phyloP scores from a whole-genome alignment of 2,113 vertebrate genomes.

The Trachemys scripta region DNA sequence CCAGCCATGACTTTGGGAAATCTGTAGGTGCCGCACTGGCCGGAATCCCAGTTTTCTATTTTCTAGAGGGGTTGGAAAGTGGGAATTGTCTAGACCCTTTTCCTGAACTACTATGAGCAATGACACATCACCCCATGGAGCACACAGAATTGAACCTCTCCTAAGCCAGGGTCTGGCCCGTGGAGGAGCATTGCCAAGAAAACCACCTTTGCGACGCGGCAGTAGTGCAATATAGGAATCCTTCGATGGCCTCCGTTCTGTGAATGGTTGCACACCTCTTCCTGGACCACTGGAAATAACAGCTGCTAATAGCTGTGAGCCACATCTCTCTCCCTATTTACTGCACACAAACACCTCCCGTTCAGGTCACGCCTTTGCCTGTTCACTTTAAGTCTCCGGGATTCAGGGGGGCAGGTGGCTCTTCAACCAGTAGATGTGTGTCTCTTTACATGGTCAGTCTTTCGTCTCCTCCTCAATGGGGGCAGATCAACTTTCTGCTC shows the following conservation, averaged over 20 bases:
- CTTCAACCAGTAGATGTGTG: neutral
- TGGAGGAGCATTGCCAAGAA: neutral
- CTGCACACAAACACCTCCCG: accelerated
- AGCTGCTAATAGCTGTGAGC: neutral
- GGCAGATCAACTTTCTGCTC: slow-evolving; percentile 14
- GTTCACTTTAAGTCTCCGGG: neutral
- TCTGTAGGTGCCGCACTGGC: neutral
- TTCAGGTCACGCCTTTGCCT: neutral
- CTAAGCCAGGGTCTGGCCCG: neutral
- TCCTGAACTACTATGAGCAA: neutral
- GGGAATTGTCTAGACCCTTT: neutral
- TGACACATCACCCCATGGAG: neutral
- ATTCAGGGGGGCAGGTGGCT: neutral
- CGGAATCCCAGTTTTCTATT: neutral
- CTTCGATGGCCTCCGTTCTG: neutral
- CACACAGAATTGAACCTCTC: neutral
- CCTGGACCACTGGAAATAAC: neutral
- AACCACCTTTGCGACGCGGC: neutral
- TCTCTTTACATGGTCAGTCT: neutral
- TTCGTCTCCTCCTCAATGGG: neutral
- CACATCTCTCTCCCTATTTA: neutral
- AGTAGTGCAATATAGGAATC: neutral
- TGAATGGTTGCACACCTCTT: neutral
- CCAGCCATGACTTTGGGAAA: accelerated
- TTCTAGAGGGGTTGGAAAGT: neutral